Evolutionary conservation across 2,113 vertebrate genomes (phyloP), one percentile per base, ranked within the genome.

Genomic region (Probosciger aterrimus): DNA sequence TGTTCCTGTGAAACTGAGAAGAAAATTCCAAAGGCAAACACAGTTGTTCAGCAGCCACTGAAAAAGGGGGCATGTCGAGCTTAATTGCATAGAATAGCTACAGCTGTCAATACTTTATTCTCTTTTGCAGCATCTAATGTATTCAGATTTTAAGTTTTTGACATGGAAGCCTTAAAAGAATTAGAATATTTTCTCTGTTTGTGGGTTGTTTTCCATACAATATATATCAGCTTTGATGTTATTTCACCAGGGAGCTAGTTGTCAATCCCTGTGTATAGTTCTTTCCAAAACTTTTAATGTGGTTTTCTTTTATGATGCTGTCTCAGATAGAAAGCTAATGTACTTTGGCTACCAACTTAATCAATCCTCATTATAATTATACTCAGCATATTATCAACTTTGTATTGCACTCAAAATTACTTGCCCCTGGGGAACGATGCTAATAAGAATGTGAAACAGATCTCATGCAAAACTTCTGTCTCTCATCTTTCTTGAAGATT

Each of bases 321-420:
- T 90, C 78, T 91, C 81, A 94, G 82, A 96, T 91, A 96, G 44
- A 82, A 90, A 95, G 70, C 87, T 95, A 86, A 94, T 95, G 87
- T 82, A 85, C 91, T 95, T 94, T 86, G 82, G 82, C 88, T 95
- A 96, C 91, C 86, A 94, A 91, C 88, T 88, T 97, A 97, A 97
- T 96, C 93, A 96, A 86, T 94, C 86, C 87, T 96, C 76, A 94
- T 95, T 94, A 96, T 94, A 96, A 96, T 96, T 97, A 96, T 49
- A 88, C 80, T 92, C 79, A 93, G 80, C 82, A 64, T 91, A 92
- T 91, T 94, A 95, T 91, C 95, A 97, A 92, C 91, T 94, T 96
- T 77, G 86, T 86, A 81, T 91, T 90, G 60, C 88, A 86, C 86
- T 97, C 86, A 86, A 67, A 96, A 97, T 96, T 96, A 95, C 93